Evolutionary conservation across 2,888 invertebrate species (phyloP).

Genomic region (Leptinotarsa haldemani): DNA sequence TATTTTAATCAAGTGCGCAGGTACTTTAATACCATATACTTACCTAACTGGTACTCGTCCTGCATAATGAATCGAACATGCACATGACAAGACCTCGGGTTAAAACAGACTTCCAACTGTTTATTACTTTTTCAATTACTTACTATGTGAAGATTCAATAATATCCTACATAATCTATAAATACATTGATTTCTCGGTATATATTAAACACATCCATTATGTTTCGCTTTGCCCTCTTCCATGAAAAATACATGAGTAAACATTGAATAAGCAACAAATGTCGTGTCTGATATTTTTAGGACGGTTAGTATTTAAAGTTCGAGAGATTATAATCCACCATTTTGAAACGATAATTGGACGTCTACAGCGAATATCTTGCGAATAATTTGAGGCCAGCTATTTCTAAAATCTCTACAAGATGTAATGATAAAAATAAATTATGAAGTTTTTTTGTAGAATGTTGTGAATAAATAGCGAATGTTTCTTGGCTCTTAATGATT

Average conservation of each 20-base stretch:
- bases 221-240: slow-evolving; percentile 38
- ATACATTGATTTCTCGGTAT: slow-evolving; percentile 21
- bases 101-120: background rate
- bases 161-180: background rate
- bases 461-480: no score
- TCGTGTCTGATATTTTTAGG: slow-evolving; percentile 43
- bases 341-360: slow-evolving; percentile 43
- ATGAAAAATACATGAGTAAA: slow-evolving; percentile 43
- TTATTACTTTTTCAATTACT: background rate
- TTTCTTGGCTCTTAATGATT: no score
- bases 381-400: slow-evolving; percentile 29
- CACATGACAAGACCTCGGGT: background rate
- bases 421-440: background rate
- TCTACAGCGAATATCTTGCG: slow-evolving; percentile 36
- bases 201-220: slow-evolving; percentile 14
- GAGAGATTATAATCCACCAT: slow-evolving; percentile 44
- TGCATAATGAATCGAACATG: background rate
- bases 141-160: background rate
- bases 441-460: background rate
- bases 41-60: background rate
- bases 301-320: slow-evolving; percentile 41
- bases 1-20: no score
- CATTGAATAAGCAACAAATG: slow-evolving; percentile 44
- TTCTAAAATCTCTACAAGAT: slow-evolving; percentile 25
- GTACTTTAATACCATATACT: no score